Conservation (phyloP, 2,888 invertebrate genomes). For the Pristionchus japonicus region DNA sequence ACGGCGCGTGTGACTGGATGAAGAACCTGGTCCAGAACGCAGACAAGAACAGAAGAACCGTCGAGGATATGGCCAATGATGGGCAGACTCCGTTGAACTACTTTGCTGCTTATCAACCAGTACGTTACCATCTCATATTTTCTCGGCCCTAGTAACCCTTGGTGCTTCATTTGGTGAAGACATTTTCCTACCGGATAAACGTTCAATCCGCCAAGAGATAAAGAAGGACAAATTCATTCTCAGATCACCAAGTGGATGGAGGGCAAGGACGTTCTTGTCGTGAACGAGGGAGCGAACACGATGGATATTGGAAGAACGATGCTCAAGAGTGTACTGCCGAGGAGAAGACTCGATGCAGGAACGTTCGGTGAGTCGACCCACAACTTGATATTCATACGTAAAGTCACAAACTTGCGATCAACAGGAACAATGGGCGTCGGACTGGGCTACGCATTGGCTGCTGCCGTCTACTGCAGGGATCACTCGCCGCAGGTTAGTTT, state of each 20-base stretch:
- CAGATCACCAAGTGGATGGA: constrained; percentile 67
- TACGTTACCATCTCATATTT: constrained; percentile 75
- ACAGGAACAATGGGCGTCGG: constrained; percentile 71
- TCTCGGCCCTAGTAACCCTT: too few relatives aligned
- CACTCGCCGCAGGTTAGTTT: constrained; percentile 80
- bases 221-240: too few relatives aligned
- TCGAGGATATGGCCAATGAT: constrained; percentile 83
- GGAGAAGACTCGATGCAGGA: constrained; percentile 86
- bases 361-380: constrained; percentile 83
- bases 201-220: too few relatives aligned
- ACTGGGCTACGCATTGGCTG: constrained; percentile 80
- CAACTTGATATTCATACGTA: too few relatives aligned
- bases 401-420: too few relatives aligned
- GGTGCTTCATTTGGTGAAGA: too few relatives aligned
- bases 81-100: constrained; percentile 88
- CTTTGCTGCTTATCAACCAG: constrained; percentile 89
- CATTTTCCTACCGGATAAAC: too few relatives aligned
- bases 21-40: constrained; percentile 57
- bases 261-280: constrained; percentile 84
- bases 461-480: constrained; percentile 90
- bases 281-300: constrained; percentile 97
- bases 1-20: constrained; percentile 61
- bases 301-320: constrained; percentile 97
- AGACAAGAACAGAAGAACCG: constrained; percentile 61
- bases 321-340: constrained; percentile 76